Evolutionary conservation across 2,797 vertebrate species (phyloP), one percentile per base, ranked within the genome.

Genomic region (Schizothorax lantsangensis): DNA sequence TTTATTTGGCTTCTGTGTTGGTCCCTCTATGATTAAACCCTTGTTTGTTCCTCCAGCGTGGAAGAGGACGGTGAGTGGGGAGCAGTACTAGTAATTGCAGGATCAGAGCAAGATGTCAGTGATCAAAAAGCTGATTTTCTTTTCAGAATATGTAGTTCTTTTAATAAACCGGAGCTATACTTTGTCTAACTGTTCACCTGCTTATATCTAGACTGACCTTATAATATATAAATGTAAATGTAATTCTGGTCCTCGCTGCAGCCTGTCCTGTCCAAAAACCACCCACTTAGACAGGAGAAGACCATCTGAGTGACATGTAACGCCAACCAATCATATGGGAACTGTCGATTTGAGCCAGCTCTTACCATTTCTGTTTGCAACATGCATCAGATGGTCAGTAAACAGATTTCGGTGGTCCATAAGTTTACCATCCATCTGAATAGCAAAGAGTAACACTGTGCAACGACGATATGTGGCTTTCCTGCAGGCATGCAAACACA

Each of bases 1-100:
- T 79, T 85, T 54, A 68, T 79, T 69, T 79, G 47, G 36, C 52
- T 79, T 72, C 21, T 69, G 73, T 54, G 30, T 68, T 69, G 74
- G 59, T 38, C 83, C 30, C 64, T 79, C 64, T 62, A 80, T 80
- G 77, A 85, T 80, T 85, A 80, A 85, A 85, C 66, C 72, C 19
- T 36, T 85, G 77, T 80, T 78, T 78, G 73, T 84, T 84, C 62
- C 45, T 84, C 45, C 33, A 54, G 14, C n/a, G 15, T 77, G 83
- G 49, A 66, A 78, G 59, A 84, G 14, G 26, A 15, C 33, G 38
- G 36, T 79, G 62, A 72, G 64, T 54, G 45, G n/a, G 26, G 47
- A 71, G 75, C 64, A 79, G 47, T 52, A 4, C 17, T n/a, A 21
- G 49, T 85, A 79, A 85, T 62, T 80, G 38, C 26, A 79, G 52